Conservation (phyloP, 2,113 vertebrate species). For the Pitta sordida region DNA sequence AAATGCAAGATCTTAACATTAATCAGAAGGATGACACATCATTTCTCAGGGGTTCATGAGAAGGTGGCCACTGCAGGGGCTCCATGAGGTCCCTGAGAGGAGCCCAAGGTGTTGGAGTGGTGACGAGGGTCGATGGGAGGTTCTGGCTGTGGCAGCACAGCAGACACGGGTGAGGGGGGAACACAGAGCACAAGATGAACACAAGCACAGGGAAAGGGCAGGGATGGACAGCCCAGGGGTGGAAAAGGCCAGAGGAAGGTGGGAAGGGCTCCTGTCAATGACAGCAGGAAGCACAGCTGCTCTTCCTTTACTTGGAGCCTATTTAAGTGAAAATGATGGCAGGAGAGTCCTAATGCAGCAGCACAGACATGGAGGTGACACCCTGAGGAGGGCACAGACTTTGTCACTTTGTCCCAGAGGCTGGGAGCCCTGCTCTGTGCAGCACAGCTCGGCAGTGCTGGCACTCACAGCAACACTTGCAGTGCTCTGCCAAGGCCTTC, state of each 20-base stretch:
- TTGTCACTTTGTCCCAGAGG: neutral
- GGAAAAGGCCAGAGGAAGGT: too few relatives aligned
- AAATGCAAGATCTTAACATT: accelerated
- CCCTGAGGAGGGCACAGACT: accelerated
- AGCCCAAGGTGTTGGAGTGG: neutral
- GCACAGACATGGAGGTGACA: accelerated
- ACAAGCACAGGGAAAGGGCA: neutral
- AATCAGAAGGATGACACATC: neutral
- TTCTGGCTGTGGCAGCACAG: neutral
- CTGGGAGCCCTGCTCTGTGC: neutral
- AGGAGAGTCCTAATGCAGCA: neutral
- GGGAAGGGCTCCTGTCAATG: neutral
- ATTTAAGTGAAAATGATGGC: neutral
- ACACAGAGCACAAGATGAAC: too few relatives aligned
- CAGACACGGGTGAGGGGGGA: neutral
- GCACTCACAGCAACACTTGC: neutral
- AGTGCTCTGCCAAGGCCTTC: neutral
- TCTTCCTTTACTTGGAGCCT: accelerated
- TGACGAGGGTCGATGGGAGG: accelerated
- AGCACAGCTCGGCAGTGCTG: neutral
- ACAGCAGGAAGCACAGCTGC: neutral
- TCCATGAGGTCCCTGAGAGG: too few relatives aligned
- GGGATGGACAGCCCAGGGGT: neutral
- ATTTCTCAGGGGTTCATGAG: neutral
- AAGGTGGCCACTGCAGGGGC: accelerated